Conservation (phyloP, 92 coral and sea anemone genomes). For the Phenganax subtilis region DNA sequence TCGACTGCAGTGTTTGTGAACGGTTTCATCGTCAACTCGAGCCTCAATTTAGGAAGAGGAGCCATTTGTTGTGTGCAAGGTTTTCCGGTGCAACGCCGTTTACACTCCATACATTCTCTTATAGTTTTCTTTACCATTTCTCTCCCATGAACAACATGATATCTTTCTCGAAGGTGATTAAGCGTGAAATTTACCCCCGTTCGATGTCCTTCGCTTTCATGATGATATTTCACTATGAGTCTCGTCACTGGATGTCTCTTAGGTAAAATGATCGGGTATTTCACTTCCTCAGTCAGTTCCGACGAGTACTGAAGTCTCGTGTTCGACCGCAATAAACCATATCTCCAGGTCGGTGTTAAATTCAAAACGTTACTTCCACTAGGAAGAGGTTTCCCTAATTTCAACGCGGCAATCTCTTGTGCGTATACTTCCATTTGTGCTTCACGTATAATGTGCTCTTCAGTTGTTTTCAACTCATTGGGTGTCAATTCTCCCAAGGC, state of each 20-base stretch:
- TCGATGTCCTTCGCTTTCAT: conserved; percentile 47
- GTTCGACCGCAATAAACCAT: conserved; percentile 49
- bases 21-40: conserved; percentile 44
- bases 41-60: conserved; percentile 46
- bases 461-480: conserved; percentile 50
- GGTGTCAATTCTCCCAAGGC: conserved; percentile 52
- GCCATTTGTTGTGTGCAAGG: conserved; percentile 50
- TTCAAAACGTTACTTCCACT: conserved; percentile 35
- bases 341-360: conserved; percentile 34
- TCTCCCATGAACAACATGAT: conserved; percentile 46
- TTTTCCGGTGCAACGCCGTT: conserved; percentile 25
- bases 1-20: conserved; percentile 51
- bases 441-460: conserved; percentile 42
- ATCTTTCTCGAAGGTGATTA: conserved; percentile 33
- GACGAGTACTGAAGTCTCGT: conserved; percentile 46
- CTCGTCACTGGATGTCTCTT: conserved; percentile 37
- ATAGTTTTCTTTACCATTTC: conserved; percentile 42
- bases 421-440: conserved; percentile 48
- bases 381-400: conserved; percentile 34
- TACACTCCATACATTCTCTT: conserved; percentile 32
- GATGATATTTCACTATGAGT: conserved; percentile 47
- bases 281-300: conserved; percentile 45
- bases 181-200: conserved; percentile 59
- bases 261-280: conserved; percentile 49
- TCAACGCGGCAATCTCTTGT: conserved; percentile 48